These are phyloP conservation scores for Passerculus sandwichensis DNA, from an alignment of 2,797 vertebrate genomes.

Conservation along the genomic window DNA sequence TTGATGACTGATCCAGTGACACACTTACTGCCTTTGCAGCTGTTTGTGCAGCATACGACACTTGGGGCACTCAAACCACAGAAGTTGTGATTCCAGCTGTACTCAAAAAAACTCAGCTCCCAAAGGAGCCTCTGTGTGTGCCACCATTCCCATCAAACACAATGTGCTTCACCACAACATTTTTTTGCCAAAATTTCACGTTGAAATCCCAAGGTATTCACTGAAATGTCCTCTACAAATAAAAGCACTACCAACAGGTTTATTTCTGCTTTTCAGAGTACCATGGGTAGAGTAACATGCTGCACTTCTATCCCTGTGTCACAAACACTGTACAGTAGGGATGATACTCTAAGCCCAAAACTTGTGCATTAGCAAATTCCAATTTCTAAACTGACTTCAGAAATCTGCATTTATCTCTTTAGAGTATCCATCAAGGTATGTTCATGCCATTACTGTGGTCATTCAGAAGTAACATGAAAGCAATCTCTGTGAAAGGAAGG, in stretches of 20 bases:
- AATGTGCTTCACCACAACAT: neutral
- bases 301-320: neutral
- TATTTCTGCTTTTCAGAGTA: neutral
- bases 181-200: neutral
- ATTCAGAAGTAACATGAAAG: neutral
- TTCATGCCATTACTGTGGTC: neutral
- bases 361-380: neutral
- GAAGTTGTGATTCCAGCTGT: neutral
- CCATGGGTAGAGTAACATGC: neutral
- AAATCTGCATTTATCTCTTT: neutral
- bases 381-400: neutral
- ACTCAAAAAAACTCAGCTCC: neutral
- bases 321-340: neutral
- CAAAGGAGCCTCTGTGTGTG: neutral
- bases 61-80: fast-evolving
- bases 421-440: neutral
- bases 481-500: neutral
- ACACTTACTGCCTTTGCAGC: neutral
- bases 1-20: neutral
- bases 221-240: neutral
- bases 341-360: neutral
- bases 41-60: neutral
- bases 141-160: neutral
- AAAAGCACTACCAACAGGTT: neutral
- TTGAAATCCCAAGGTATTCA: neutral